These are phyloP conservation scores for Drosophila cardini DNA, from an alignment of 1,140 invertebrate species.

Conservation along the genomic window DNA sequence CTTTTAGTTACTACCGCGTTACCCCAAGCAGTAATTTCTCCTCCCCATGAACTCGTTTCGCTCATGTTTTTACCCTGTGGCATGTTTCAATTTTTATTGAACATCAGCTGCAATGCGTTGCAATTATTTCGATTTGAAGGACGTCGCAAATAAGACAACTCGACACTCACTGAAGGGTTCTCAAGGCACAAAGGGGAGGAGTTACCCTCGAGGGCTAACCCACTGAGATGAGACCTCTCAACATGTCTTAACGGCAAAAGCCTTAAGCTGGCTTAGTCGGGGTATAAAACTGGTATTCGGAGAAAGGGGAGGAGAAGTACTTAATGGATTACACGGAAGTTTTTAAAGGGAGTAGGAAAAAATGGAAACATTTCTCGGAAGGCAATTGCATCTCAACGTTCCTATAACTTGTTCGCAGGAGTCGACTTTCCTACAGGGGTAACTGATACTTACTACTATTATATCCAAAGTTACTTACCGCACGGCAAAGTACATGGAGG, in stretches of 20 bases:
- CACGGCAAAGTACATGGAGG: constrained; percentile 72
- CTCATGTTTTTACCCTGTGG: neutral
- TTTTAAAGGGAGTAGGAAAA: neutral
- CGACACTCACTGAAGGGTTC: constrained; percentile 34
- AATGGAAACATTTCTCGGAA: no score
- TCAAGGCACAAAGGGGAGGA: neutral
- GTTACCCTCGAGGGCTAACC: neutral
- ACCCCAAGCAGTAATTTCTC: constrained; percentile 4
- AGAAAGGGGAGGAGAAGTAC: neutral
- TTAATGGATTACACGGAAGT: neutral
- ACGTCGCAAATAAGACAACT: constrained; percentile 51
- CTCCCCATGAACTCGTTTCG: neutral
- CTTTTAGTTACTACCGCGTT: constrained; percentile 6
- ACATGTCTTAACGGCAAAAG: neutral
- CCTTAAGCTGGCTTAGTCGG: neutral
- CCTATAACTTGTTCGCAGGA: no score
- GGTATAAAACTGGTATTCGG: neutral
- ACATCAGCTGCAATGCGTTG: constrained; percentile 45
- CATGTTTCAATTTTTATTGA: constrained; percentile 34
- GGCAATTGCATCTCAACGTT: no score
- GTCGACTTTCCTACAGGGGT: no score
- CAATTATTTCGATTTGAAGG: constrained; percentile 72
- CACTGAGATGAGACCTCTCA: neutral
- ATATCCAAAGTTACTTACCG: constrained; percentile 46
- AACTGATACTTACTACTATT: neutral